A percentile compares a stretch with the other conserved stretches of the same genome.
phyloP scores from a whole-genome alignment of 2,888 invertebrate genomes.

The Lordiphosa andalusiaca region DNA sequence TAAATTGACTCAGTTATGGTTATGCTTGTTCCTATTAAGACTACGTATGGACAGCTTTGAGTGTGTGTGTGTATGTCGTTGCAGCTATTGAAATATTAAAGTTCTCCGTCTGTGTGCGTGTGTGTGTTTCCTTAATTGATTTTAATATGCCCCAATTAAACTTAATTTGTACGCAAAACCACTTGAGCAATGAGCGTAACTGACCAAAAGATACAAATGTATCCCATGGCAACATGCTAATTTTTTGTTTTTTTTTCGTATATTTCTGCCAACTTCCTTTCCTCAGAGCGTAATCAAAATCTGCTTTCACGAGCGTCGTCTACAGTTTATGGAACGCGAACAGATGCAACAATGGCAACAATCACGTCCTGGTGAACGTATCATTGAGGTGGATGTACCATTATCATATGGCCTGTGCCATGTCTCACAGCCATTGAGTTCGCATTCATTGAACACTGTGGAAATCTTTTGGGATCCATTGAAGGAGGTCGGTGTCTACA shows the following conservation, averaged over 20 bases:
- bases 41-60: conserved; percentile 16
- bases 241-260: not conserved
- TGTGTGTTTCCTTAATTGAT: conserved; percentile 68
- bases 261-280: conserved; percentile 75
- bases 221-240: not conserved
- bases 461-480: conserved; percentile 97
- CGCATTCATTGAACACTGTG: conserved; percentile 87
- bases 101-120: conserved; percentile 10
- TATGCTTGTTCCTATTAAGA: conserved; percentile 57
- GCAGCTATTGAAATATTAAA: conserved; percentile 17
- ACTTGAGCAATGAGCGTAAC: conserved; percentile 10
- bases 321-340: conserved; percentile 97
- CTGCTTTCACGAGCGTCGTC: conserved; percentile 96
- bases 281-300: conserved; percentile 91
- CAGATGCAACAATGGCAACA: conserved; percentile 96
- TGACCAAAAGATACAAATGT: conserved; percentile 7
- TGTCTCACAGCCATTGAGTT: conserved; percentile 86
- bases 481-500: conserved; percentile 96
- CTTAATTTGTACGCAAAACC: conserved; percentile 60
- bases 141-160: conserved; percentile 77
- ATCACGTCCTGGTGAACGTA: conserved; percentile 93
- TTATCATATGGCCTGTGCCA: conserved; percentile 95
- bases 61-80: conserved; percentile 22
- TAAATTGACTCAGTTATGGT: conserved; percentile 61
- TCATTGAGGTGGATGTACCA: conserved; percentile 95